Evolutionary conservation across 2,797 vertebrate species (phyloP), one percentile per base, ranked within the genome.

Genomic region (Gambusia yucatana): DNA sequence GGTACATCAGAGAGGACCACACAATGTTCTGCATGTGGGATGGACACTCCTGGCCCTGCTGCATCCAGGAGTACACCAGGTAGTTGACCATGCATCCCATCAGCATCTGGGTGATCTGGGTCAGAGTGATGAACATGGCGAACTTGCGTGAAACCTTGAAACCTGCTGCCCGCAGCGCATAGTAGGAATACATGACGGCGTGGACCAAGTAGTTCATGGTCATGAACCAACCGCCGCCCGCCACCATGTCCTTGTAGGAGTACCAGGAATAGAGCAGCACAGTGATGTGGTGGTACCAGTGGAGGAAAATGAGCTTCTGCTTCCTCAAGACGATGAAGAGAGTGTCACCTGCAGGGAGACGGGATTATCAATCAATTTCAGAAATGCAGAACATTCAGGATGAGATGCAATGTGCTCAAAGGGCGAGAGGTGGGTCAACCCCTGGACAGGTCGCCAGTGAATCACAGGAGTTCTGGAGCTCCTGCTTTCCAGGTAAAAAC

Each of bases 221-320:
- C 98, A 99, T 99, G 93, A 99, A 99, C 98, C 98, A 99, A 28
- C 98, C 98, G 0, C 98, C 98, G 0, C 98, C 98, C 0, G 98
- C 98, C 76, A 99, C 97, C 98, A 99, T 99, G 97, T 99, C 98
- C 94, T 99, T 99, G 95, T 99, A 99, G 76, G 98, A 99, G 93
- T 99, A 99, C 98, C 98, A 99, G 78, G 98, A 99, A 94, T 99
- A 99, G 73, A 99, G 97, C 81, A 99, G 96, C 92, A 99, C 98
- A 22, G 98, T 99, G 95, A 99, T 99, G 95, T 99, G 98, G 81
- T 99, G 98, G 94, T 99, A 99, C 98, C 98, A 99, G 94, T 99
- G 98, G 72, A 99, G 96, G 94, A 99, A 99, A 95, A 99, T 99
- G 84, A 99, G 97, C 95, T 99, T 99, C 96, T 99, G 98, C 89